Percentiles rank a stretch among this genome's conserved stretches.
These are phyloP conservation scores for Numenius phaeopus DNA, from an alignment of 2,797 vertebrate species.

Conservation along the genomic window DNA sequence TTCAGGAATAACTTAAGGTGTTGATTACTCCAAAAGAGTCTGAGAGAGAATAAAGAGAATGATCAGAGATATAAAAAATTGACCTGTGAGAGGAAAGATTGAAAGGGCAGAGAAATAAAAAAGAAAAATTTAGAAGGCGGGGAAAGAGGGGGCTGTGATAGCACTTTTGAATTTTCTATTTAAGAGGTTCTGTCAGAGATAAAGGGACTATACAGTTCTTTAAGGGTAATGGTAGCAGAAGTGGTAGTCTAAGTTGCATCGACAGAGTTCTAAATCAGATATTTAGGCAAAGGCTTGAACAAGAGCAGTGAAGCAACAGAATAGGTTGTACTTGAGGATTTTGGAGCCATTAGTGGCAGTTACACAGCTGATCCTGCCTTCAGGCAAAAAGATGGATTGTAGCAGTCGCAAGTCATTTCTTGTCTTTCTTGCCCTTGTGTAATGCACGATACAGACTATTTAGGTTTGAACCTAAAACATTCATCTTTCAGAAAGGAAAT, in stretches of 20 bases:
- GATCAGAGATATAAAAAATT: neutral
- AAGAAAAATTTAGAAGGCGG: neutral
- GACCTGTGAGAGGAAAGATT: neutral
- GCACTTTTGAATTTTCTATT: neutral
- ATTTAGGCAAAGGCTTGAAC: neutral
- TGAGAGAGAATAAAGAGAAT: neutral
- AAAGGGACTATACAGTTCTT: neutral
- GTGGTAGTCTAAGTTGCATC: neutral
- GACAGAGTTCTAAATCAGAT: neutral
- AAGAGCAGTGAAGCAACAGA: neutral
- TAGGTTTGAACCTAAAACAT: neutral
- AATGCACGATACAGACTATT: neutral
- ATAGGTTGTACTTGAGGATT: neutral
- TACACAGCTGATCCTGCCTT: neutral
- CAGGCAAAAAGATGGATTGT: neutral
- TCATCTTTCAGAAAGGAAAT: neutral
- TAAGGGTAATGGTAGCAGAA: neutral
- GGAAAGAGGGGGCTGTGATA: neutral
- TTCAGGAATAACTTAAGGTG: neutral
- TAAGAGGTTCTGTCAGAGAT: neutral
- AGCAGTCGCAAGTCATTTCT: neutral
- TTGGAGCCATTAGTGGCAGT: neutral
- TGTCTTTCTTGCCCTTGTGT: neutral
- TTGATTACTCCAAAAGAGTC: neutral
- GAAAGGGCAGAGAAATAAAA: neutral